A percentile compares a stretch with the other conserved stretches of the same genome.
These are phyloP conservation scores for Sarcoramphus papa DNA, from an alignment of 2,797 vertebrate genomes.

Conservation along the genomic window DNA sequence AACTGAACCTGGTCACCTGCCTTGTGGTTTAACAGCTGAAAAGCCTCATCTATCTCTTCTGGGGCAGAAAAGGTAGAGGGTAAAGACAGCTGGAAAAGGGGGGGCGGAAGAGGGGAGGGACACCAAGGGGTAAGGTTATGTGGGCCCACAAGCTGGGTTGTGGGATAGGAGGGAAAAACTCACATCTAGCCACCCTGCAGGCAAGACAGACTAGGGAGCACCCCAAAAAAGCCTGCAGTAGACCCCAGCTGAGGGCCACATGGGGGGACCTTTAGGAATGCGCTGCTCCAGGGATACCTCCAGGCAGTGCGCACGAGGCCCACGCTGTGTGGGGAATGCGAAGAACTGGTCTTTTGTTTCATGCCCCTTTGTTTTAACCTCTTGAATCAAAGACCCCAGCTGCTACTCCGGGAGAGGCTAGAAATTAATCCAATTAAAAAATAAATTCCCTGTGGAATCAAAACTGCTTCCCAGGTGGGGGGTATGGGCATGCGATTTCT, in stretches of 20 bases:
- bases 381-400: slow-evolving; percentile 60
- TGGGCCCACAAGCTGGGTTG: not conserved
- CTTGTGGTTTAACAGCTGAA: not conserved
- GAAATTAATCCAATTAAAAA: slow-evolving; percentile 64
- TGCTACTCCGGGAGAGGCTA: slow-evolving; percentile 38
- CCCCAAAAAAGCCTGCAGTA: not conserved
- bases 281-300: not conserved
- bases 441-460: slow-evolving; percentile 44
- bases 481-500: not conserved
- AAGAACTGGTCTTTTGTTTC: slow-evolving; percentile 58
- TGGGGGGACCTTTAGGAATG: slow-evolving; percentile 30
- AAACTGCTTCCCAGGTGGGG: not conserved
- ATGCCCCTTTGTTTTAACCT: slow-evolving; percentile 51
- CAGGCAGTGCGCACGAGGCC: not conserved
- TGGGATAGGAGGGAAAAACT: not conserved
- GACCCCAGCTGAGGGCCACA: not conserved
- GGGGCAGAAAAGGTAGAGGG: not conserved
- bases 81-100: not conserved
- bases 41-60: not conserved
- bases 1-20: not conserved
- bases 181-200: not conserved
- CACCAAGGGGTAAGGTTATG: not conserved
- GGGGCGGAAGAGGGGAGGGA: not conserved
- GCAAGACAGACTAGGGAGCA: not conserved
- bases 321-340: not conserved